A percentile compares a stretch with the other conserved stretches of the same genome.
Evolutionary conservation across 2,888 invertebrate genomes (phyloP).

Genomic region (Lepidocyrtinus sp.): DNA sequence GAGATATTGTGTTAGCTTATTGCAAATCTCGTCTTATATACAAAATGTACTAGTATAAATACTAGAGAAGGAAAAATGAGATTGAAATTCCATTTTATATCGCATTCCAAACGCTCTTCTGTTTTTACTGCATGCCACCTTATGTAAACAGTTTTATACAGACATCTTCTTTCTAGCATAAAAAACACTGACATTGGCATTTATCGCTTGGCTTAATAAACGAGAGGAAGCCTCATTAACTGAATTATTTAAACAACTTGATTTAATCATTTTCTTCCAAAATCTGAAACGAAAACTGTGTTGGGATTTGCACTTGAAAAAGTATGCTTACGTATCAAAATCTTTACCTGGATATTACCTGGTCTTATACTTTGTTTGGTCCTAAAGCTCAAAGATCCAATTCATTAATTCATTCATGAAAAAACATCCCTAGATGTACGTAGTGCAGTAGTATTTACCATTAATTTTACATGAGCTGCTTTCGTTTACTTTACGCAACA

Average conservation of each 20-base stretch:
- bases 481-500: neutral
- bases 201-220: conserved; percentile 54
- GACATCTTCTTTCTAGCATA: conserved; percentile 17
- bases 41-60: no score
- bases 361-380: no score
- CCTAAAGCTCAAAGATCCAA: no score
- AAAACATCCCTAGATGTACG: no score
- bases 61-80: neutral
- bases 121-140: neutral
- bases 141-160: neutral
- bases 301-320: no score
- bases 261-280: conserved; percentile 47
- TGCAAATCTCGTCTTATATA: no score
- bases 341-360: no score
- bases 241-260: conserved; percentile 58
- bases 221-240: conserved; percentile 52
- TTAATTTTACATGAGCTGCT: conserved; percentile 4
- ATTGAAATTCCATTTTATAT: conserved; percentile 3
- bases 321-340: no score
- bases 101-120: neutral
- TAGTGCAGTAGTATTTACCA: neutral
- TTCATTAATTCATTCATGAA: no score
- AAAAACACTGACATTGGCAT: conserved; percentile 38
- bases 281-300: neutral
- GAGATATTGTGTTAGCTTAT: no score